Evolutionary conservation across 2,888 invertebrate species (phyloP).

Genomic region (Heliconius sara): DNA sequence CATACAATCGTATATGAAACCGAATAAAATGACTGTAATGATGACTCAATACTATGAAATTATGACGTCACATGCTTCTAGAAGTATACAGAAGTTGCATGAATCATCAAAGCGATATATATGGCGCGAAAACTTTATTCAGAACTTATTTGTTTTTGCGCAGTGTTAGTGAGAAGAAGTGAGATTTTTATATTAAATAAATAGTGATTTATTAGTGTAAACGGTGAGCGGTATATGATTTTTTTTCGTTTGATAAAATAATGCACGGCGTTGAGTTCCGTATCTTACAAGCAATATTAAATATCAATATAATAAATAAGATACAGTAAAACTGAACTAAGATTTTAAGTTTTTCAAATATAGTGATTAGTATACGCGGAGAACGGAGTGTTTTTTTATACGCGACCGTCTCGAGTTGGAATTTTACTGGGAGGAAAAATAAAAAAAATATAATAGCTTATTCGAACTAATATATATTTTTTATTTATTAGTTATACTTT

Average conservation of each 20-base stretch:
- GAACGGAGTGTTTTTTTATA: no score
- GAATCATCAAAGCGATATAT: constrained; percentile 11
- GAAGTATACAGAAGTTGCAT: background rate
- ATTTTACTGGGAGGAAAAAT: no score
- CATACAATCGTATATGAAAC: background rate
- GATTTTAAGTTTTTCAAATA: no score
- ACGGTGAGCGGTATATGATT: background rate
- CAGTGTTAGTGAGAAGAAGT: background rate
- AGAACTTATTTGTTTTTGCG: background rate
- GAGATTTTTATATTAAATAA: background rate
- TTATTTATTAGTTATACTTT: no score
- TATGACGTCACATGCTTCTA: constrained; percentile 6
- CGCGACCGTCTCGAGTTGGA: no score
- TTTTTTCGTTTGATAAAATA: no score
- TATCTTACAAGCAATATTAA: background rate
- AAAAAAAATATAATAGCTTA: no score
- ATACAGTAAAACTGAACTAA: background rate
- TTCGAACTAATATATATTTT: no score
- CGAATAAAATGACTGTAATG: background rate
- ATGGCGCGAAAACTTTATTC: background rate
- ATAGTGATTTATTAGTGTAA: background rate
- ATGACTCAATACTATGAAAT: constrained; percentile 12
- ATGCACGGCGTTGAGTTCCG: background rate
- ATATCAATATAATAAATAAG: background rate
- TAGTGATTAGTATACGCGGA: no score